phyloP scores from a whole-genome alignment of 1,140 invertebrate species.

The Lucilia sericata region DNA sequence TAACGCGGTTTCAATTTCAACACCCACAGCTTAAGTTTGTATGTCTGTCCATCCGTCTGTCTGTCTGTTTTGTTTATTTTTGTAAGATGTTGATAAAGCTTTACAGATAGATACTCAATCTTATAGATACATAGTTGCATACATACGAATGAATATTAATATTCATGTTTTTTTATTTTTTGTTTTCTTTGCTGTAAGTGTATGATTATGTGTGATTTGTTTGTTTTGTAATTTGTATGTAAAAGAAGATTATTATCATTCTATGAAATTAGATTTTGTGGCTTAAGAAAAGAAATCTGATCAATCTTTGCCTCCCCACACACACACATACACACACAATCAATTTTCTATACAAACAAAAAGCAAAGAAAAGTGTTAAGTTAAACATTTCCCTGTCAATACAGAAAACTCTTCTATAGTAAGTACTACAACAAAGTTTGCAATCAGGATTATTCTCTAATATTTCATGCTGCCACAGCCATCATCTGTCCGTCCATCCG shows the following conservation, averaged over 20 bases:
- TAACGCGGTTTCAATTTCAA: conserved; percentile 1
- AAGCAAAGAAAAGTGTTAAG: not conserved
- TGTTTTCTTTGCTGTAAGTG: no score
- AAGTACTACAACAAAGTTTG: no score
- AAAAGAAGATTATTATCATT: not conserved
- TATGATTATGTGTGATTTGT: not conserved
- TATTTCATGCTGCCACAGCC: no score
- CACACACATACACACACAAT: not conserved
- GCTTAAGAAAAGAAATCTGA: not conserved
- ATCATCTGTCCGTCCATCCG: no score
- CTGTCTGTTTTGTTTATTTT: no score
- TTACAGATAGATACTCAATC: no score
- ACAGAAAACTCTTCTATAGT: no score
- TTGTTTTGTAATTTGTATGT: not conserved
- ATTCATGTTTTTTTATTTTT: no score
- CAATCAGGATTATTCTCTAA: no score
- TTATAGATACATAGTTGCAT: not conserved
- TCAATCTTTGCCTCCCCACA: not conserved
- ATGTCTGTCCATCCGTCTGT: no score
- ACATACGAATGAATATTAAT: no score
- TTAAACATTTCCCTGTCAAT: not conserved
- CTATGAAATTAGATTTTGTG: conserved; percentile 1
- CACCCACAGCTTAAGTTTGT: not conserved
- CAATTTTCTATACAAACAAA: not conserved
- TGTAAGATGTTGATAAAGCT: not conserved